Conservation (phyloP, 2,888 invertebrate genomes). For the Nasonia oneida region DNA sequence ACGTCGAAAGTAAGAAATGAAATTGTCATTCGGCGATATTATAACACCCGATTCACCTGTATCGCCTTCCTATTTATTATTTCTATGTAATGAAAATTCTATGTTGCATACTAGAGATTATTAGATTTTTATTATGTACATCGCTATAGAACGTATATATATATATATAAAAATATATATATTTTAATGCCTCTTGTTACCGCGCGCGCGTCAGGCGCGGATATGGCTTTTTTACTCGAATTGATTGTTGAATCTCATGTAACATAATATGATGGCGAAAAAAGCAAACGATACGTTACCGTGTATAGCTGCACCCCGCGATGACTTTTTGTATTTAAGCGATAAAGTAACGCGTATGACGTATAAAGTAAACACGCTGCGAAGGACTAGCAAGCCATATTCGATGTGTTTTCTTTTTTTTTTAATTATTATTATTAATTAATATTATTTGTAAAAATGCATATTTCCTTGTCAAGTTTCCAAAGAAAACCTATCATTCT, state of each 20-base stretch:
- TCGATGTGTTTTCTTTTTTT: constrained; percentile 67
- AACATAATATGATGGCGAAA: constrained; percentile 70
- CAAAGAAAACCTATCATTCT: constrained; percentile 57
- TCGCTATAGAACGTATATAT: constrained; percentile 72
- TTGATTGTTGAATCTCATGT: constrained; percentile 78
- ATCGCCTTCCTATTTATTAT: constrained; percentile 72
- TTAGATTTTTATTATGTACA: constrained; percentile 77
- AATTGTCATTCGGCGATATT: constrained; percentile 47
- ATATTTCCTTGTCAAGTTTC: constrained; percentile 62
- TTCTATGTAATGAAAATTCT: constrained; percentile 74
- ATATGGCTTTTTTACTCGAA: constrained; percentile 77
- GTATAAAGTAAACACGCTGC: constrained; percentile 72
- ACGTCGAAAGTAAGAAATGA: constrained; percentile 52
- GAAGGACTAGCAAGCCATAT: constrained; percentile 73
- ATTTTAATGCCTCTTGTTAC: constrained; percentile 77
- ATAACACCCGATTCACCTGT: constrained; percentile 35
- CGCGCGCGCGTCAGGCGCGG: constrained; percentile 73
- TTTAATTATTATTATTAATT: constrained; percentile 48
- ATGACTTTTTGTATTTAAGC: constrained; percentile 74
- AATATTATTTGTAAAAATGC: constrained; percentile 57
- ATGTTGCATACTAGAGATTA: constrained; percentile 77
- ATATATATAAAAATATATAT: constrained; percentile 65
- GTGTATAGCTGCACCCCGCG: constrained; percentile 74
- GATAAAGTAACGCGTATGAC: constrained; percentile 71
- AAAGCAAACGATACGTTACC: constrained; percentile 71